These are phyloP conservation scores for Ivindomyrus marchei DNA, from an alignment of 2,113 vertebrate genomes.

Conservation along the genomic window DNA sequence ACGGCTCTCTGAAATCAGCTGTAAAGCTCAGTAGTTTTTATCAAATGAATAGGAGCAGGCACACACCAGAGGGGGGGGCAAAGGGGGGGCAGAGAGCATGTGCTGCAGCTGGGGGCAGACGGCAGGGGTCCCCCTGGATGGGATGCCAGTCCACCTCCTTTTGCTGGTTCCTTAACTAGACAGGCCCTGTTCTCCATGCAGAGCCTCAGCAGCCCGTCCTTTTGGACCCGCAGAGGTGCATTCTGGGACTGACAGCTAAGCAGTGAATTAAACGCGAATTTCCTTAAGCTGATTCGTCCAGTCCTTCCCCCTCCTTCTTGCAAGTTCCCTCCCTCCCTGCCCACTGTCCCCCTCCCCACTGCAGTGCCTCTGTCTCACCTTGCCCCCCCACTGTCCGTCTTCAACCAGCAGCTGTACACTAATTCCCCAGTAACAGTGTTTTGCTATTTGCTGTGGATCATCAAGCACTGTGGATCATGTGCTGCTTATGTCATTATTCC, in stretches of 20 bases:
- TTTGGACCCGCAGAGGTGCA: too few relatives aligned
- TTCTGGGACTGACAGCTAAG: too few relatives aligned
- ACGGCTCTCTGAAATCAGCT: conserved; percentile 49
- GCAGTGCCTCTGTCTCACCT: neutral
- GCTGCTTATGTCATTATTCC: conserved; percentile 50
- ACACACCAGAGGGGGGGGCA: conserved; percentile 16
- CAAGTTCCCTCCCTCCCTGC: neutral
- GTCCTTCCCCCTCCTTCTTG: neutral
- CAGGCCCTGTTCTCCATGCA: too few relatives aligned
- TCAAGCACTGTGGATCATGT: conserved; percentile 29
- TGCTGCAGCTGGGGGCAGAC: neutral
- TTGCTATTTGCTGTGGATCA: conserved; percentile 53
- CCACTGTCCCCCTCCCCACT: neutral
- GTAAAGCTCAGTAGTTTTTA: conserved; percentile 54
- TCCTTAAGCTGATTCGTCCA: too few relatives aligned
- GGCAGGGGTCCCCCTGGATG: neutral
- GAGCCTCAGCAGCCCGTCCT: too few relatives aligned
- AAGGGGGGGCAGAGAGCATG: conserved; percentile 11
- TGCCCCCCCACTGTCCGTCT: neutral
- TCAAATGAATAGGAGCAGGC: conserved; percentile 49
- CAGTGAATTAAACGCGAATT: too few relatives aligned
- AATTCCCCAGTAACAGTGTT: conserved; percentile 53
- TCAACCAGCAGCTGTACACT: conserved; percentile 35
- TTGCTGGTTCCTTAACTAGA: too few relatives aligned
- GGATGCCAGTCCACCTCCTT: too few relatives aligned